Conservation (phyloP, 1,140 invertebrate genomes). For the Conopomorpha cramerella region DNA sequence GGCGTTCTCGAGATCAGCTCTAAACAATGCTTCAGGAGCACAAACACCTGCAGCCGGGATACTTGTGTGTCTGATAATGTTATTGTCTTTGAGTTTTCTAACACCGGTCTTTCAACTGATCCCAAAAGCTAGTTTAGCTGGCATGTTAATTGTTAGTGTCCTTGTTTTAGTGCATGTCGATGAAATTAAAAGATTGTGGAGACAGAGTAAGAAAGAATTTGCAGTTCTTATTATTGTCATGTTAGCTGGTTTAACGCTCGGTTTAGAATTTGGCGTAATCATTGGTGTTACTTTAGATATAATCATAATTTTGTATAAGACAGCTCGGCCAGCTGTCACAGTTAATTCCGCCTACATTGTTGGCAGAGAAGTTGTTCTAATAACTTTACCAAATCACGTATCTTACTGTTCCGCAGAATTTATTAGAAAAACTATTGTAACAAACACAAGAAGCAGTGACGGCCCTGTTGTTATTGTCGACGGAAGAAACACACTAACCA, state of each 20-base stretch:
- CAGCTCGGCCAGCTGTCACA: background rate
- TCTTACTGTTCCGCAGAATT: background rate
- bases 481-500: no score
- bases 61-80: background rate
- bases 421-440: background rate
- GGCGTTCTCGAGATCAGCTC: background rate
- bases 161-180: background rate
- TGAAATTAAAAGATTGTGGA: background rate
- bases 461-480: no score
- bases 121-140: background rate
- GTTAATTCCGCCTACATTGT: background rate
- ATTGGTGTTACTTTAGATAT: background rate
- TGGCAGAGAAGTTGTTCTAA: background rate
- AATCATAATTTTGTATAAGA: background rate
- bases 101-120: background rate
- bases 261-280: background rate
- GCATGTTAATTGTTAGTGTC: background rate
- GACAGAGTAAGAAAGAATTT: background rate
- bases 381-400: background rate
- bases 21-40: background rate
- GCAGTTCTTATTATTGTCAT: background rate
- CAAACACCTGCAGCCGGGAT: background rate
- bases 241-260: background rate
- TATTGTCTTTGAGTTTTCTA: background rate
- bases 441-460: no score